phyloP scores from a whole-genome alignment of 2,888 invertebrate species.

The Morpho helenor region DNA sequence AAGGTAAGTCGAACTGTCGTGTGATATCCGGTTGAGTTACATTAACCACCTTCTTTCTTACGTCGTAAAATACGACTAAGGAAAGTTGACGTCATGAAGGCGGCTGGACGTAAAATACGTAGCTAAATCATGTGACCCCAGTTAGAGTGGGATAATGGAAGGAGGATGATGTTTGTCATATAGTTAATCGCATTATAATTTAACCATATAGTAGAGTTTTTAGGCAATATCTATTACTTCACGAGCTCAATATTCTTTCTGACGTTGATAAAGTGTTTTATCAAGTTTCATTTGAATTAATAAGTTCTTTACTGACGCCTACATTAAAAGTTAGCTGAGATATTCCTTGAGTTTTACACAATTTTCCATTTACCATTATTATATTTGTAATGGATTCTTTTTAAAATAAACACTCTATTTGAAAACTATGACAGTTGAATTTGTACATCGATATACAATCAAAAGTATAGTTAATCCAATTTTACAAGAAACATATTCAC shows the following conservation, averaged over 20 bases:
- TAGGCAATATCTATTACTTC: background rate
- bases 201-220: background rate
- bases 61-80: too few relatives aligned
- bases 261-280: conserved; percentile 7
- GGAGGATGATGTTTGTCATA: too few relatives aligned
- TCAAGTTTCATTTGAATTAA: conserved; percentile 5
- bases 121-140: too few relatives aligned
- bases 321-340: conserved; percentile 5
- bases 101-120: too few relatives aligned
- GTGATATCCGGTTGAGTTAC: too few relatives aligned
- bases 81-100: too few relatives aligned
- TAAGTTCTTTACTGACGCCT: background rate
- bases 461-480: too few relatives aligned
- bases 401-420: conserved; percentile 1
- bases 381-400: conserved; percentile 6
- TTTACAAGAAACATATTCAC: too few relatives aligned
- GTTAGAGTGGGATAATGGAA: too few relatives aligned
- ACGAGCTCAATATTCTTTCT: background rate
- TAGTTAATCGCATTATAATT: background rate
- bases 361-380: background rate
- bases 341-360: conserved; percentile 1
- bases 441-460: too few relatives aligned
- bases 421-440: background rate
- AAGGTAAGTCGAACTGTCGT: too few relatives aligned
- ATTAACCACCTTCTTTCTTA: too few relatives aligned